Evolutionary conservation across 1,140 invertebrate genomes (phyloP).

Genomic region (Drosophila nannoptera): DNA sequence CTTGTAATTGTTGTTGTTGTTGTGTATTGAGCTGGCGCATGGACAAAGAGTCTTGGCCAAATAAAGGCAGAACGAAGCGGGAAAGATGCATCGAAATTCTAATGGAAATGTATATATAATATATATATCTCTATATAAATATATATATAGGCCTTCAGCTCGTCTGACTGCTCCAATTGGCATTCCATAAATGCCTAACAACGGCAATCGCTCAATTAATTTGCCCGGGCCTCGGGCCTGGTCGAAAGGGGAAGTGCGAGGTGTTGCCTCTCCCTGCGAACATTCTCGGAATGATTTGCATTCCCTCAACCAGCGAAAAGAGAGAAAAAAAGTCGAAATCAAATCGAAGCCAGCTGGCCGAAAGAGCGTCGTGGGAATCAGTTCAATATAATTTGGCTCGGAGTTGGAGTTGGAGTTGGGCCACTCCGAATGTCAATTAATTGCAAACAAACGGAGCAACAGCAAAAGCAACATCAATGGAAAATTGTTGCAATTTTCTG

Average conservation of each 20-base stretch:
- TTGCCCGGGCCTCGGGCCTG: not conserved
- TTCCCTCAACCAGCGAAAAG: constrained; percentile 49
- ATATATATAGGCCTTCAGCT: no score
- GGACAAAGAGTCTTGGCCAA: constrained; percentile 53
- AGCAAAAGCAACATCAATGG: constrained; percentile 44
- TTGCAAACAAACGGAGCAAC: constrained; percentile 47
- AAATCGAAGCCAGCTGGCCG: constrained; percentile 73
- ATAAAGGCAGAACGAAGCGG: constrained; percentile 16
- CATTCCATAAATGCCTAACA: no score
- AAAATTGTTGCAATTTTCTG: constrained; percentile 77
- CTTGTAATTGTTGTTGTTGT: constrained; percentile 34
- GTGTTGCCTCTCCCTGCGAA: constrained; percentile 33
- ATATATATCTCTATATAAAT: no score
- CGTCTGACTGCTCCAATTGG: no score
- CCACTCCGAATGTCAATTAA: constrained; percentile 70
- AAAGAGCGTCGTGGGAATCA: constrained; percentile 71
- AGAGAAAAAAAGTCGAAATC: no score
- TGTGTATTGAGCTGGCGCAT: constrained; percentile 61
- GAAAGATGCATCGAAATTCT: not conserved
- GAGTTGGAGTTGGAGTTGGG: constrained; percentile 31
- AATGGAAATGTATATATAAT: not conserved
- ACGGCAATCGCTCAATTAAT: no score
- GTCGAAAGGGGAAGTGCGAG: constrained; percentile 47
- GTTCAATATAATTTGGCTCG: constrained; percentile 74
- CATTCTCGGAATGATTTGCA: constrained; percentile 74